Base-by-base conservation (phyloP, 2,888 invertebrate species). In the Aporophyla nigra region DNA sequence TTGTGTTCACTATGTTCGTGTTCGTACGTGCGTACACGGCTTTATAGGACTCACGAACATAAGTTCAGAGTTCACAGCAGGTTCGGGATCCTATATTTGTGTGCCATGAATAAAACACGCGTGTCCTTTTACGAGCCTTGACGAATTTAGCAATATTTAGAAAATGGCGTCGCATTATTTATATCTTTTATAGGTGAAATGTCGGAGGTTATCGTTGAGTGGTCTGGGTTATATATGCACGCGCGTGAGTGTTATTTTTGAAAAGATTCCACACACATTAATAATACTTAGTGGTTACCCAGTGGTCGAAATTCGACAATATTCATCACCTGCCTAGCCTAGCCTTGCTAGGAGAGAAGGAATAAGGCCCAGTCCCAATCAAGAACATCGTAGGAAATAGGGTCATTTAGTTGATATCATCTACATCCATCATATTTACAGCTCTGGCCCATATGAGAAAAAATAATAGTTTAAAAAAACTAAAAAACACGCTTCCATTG, bases 41-140 rank as follows among this genome's bases (percentile, higher is more conserved):
- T n/a, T n/a, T n/a, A n/a, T n/a, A n/a, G 59, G 27, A 24, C 27
- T 19, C 58, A 56, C 53, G 51, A 71, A 63, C 19, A 21, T 53
- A 73, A 76, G 76, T 62, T 70, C 78, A 86, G 43, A 86, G 85
- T 72, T 86, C 87, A 86, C 40, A 10, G 40, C 54, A 63, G 61
- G 27, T 33, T 51, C 49, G 33, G 61, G 24, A 61, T 68, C 54
- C 62, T 82, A 71, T 76, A 74, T 78, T 70, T 63, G 61, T 53
- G 27, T 21, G 53, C 56, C 69, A 71, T 84, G 67, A 86, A 86
- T 85, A 86, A 86, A 75, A 58, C 63, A 72, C 46, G 24, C n/a
- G 24, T 54, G 80, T 79, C 80, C 77, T 77, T 71, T 84, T 24
- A 63, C 67, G 51, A 69, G 49, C 63, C 81, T 76, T 72, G 70